Conservation (phyloP, 1,140 invertebrate genomes). For the Aricia agestis region DNA sequence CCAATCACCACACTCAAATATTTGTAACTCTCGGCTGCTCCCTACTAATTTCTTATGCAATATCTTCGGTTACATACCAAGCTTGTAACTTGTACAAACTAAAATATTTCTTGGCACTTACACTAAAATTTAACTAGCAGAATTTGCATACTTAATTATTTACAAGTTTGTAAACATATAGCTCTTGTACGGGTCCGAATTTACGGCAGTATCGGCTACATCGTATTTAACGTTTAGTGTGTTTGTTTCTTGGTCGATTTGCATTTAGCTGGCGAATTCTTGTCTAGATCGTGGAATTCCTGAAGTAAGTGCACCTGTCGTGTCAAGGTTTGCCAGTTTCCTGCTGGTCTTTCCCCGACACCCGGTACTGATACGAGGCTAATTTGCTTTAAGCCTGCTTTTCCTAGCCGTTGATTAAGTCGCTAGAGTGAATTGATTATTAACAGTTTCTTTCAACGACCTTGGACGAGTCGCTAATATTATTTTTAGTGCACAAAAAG, state of each 20-base stretch:
- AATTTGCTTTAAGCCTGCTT: conserved; percentile 19
- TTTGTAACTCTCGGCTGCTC: too few species aligned
- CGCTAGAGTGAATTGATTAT: neutral
- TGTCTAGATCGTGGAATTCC: conserved; percentile 6
- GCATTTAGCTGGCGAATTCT: conserved; percentile 16
- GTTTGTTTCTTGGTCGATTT: neutral
- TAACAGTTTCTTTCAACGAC: neutral
- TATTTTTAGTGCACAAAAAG: too few species aligned
- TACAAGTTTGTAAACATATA: conserved; percentile 12
- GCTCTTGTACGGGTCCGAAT: neutral
- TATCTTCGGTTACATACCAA: too few species aligned
- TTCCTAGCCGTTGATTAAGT: neutral
- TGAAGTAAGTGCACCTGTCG: conserved; percentile 23
- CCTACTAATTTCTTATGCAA: too few species aligned
- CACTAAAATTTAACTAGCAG: neutral
- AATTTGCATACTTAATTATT: conserved; percentile 11
- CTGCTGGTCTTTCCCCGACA: conserved; percentile 1
- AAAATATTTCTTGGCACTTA: neutral
- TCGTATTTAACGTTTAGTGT: neutral
- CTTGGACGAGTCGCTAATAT: too few species aligned
- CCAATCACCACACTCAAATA: too few species aligned
- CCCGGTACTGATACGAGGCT: conserved; percentile 2
- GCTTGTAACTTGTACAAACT: too few species aligned
- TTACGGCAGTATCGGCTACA: neutral
- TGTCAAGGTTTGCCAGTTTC: conserved; percentile 28